Evolutionary conservation across 2,888 invertebrate genomes (phyloP).

Genomic region (Vesta saturnalis): DNA sequence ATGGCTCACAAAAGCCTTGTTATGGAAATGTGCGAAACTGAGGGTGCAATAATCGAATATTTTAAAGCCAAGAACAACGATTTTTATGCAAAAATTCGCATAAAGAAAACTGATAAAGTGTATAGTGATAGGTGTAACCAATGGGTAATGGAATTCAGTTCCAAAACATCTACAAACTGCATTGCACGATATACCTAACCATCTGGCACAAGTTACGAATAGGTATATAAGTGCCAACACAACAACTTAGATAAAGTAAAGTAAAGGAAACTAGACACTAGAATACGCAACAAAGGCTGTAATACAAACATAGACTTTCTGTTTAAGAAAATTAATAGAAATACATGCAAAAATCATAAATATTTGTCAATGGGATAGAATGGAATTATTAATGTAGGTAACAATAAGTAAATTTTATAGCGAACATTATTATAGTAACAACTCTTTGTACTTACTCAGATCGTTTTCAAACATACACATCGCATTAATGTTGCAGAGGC

Average conservation of each 20-base stretch:
- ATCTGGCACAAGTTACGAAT: background rate
- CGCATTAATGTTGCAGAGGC: background rate
- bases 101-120: too few species aligned
- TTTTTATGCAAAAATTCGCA: background rate
- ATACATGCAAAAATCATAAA: background rate
- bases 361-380: background rate
- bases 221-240: background rate
- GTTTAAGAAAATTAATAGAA: too few species aligned
- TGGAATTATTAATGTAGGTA: background rate
- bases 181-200: background rate
- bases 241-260: background rate
- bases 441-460: too few species aligned
- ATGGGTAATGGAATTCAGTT: too few species aligned
- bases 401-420: background rate
- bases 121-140: too few species aligned
- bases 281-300: too few species aligned
- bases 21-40: too few species aligned
- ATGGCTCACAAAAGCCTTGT: too few species aligned
- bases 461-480: too few species aligned
- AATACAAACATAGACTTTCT: too few species aligned
- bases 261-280: background rate
- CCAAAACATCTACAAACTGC: background rate
- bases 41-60: background rate
- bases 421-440: too few species aligned
- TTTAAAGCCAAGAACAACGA: background rate